Evolutionary conservation across 2,113 vertebrate genomes (phyloP), one percentile per base, ranked within the genome.

Genomic region (Hepsetus odoe): DNA sequence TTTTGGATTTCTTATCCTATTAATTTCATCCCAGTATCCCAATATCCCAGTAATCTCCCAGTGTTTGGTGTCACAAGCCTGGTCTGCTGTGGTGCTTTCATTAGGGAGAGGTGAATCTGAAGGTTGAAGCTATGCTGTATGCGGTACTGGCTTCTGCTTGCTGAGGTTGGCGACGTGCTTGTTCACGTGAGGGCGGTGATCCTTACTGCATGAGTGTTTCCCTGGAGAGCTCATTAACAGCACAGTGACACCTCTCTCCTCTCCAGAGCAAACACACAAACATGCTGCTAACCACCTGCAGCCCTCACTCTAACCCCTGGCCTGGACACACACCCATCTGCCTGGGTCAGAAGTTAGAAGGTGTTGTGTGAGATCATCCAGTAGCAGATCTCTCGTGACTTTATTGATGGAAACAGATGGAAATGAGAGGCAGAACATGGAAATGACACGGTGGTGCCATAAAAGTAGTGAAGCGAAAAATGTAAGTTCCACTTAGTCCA

Each of bases 191-290:
- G 67, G 20, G 38, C 10, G 58, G 38, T 61, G 77, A 74, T 46
- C 71, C 28, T 16, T 65, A 61, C 56, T 55, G 53, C 24, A 13
- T 68, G 49, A 55, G 20, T 58, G 46, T 35, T 55, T 90, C 87
- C 86, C 78, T 26, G 0, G 82, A 88, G 88, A 88, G 32, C 89
- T 91, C 83, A 90, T 91, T 91, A 90, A 71, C 76, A 71, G 32
- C 68, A 70, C 64, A 9, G 16, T 67, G 72, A 56, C 77, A 72
- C 74, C 53, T 74, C 28, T 72, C n/a, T 80, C 51, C n/a, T 32
- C 18, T 64, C 72, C 66, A 9, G 38, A 67, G 42, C 55, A 56
- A 64, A 20, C 53, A 76, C 69, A 64, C 76, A 73, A 72, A 30
- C 65, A 79, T 49, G 22, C 77, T 83, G 81, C 87, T 77, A 80